phyloP scores from a whole-genome alignment of 2,888 invertebrate species.

The Orthosia gracilis region DNA sequence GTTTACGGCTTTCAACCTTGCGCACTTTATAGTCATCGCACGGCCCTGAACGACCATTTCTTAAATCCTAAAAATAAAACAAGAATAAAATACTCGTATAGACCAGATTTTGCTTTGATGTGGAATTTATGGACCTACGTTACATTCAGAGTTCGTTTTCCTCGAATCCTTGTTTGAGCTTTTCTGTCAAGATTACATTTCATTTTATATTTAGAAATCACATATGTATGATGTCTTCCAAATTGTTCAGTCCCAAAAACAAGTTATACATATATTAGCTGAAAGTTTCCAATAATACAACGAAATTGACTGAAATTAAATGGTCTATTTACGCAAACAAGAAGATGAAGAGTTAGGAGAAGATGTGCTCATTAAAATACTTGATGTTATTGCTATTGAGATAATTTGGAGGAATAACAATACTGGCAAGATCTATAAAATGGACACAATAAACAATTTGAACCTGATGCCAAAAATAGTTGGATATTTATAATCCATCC shows the following conservation, averaged over 20 bases:
- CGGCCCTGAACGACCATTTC: slow-evolving; percentile 71
- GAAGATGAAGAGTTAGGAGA: not conserved
- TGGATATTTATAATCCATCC: slow-evolving; percentile 26
- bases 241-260: not conserved
- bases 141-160: slow-evolving; percentile 24
- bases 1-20: slow-evolving; percentile 79
- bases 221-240: not conserved
- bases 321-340: not conserved
- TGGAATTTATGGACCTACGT: slow-evolving; percentile 58
- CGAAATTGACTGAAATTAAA: not conserved
- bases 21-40: slow-evolving; percentile 82
- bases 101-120: slow-evolving; percentile 69
- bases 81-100: slow-evolving; percentile 69
- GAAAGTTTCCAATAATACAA: not conserved
- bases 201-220: slow-evolving; percentile 6
- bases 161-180: slow-evolving; percentile 1
- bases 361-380: slow-evolving; percentile 27
- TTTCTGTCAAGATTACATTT: slow-evolving; percentile 1
- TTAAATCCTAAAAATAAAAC: slow-evolving; percentile 76
- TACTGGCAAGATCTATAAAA: slow-evolving; percentile 1
- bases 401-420: slow-evolving; percentile 14
- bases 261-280: not conserved
- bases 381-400: slow-evolving; percentile 9
- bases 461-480: slow-evolving; percentile 1
- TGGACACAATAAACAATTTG: slow-evolving; percentile 2